Evolutionary conservation across 2,888 invertebrate species (phyloP), one percentile per base, ranked within the genome.

Genomic region (Oxystoma pomonae): DNA sequence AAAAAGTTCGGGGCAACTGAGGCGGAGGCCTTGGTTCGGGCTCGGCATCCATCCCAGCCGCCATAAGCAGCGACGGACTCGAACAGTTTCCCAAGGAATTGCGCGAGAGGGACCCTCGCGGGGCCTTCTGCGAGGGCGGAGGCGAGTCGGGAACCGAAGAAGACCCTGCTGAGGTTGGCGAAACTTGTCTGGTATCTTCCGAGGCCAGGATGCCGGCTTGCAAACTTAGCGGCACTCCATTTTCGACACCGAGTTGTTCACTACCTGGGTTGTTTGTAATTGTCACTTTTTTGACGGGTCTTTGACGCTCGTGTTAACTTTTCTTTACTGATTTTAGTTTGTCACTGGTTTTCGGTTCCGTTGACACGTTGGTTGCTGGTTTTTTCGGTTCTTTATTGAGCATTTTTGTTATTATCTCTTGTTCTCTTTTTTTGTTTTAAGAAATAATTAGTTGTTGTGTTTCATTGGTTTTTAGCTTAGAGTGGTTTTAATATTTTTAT

Each of bases 31-130:
- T 78, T 1, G 64, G 16, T 22, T 62, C 61, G 0, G 58, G 50
- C 7, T 35, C 20, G 79, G 84, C 67, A 68, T 76, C 64, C 77
- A 78, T 72, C 72, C 80, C 70, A 78, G 82, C 75, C 21, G 85
- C 81, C 78, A 84, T 80, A 67, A 85, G 83, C 62, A 85, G 81
- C 75, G 85, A 85, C 61, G 86, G 85, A 71, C 82, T 86, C 67
- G 86, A 85, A 70, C 85, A 79, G 69, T 80, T 80, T 55, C 79
- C 80, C 58, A 78, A 68, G 60, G 78, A 77, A 19, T 77, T 72
- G 62, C 77, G 72, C 63, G 78, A 78, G 63, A 78, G 70, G 58
- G 78, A 79, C 55, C 78, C 78, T 64, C 78, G 73, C 12, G 35
- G 12, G 35, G 35, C 12, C 35, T 12, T 35, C 61, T 69, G 65